phyloP scores from a whole-genome alignment of 1,140 invertebrate genomes.

The Pseudomyrmex dendroicus region DNA sequence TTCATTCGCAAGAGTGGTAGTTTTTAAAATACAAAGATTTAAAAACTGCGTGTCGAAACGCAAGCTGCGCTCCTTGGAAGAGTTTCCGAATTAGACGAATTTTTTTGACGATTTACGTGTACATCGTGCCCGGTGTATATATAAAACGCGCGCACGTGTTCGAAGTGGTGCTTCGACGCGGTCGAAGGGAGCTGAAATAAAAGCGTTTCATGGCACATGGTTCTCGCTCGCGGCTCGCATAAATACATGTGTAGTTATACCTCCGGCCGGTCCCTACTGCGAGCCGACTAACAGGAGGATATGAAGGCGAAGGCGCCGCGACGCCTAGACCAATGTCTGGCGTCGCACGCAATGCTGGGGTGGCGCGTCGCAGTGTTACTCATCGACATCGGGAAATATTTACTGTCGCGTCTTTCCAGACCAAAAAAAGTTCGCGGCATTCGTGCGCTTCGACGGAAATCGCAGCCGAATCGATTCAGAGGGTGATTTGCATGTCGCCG shows the following conservation, averaged over 20 bases:
- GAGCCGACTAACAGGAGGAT: constrained; percentile 33
- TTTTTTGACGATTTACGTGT: background rate
- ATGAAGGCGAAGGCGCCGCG: constrained; percentile 69
- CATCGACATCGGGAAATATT: constrained; percentile 54
- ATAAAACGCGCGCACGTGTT: background rate
- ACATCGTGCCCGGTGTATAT: background rate
- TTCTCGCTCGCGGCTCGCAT: constrained; percentile 51
- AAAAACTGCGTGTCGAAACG: too few relatives aligned
- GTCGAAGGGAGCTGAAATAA: constrained; percentile 70
- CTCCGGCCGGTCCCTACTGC: constrained; percentile 10
- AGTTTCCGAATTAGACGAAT: constrained; percentile 25
- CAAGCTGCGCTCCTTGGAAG: background rate
- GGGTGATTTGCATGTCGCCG: background rate
- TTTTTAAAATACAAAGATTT: too few relatives aligned
- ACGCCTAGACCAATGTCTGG: constrained; percentile 73
- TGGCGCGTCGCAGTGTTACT: constrained; percentile 32
- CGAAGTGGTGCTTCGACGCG: background rate
- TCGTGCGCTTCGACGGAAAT: background rate
- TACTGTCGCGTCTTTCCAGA: background rate
- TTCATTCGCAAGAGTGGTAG: too few relatives aligned
- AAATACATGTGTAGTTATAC: constrained; percentile 67
- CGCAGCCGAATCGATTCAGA: background rate
- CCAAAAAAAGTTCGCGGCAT: background rate
- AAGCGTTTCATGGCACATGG: constrained; percentile 67
- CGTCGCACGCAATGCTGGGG: constrained; percentile 70